These are phyloP conservation scores for Xenopus tropicalis DNA, from an alignment of 2,113 vertebrate genomes.

Conservation along the genomic window UCB_Xtro_10.0 CM004449.2:29883001-29883500, in stretches of 20 bases:
- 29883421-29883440: neutral
- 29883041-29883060: conserved; percentile 47
- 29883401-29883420: neutral
- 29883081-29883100: conserved; percentile 38
- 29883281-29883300: neutral
- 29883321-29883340: too few relatives aligned
- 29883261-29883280: neutral
- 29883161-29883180: conserved; percentile 44
- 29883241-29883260: conserved; percentile 19
- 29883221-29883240: conserved; percentile 10
- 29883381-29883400: too few relatives aligned
- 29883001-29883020: conserved; percentile 35
- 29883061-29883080: conserved; percentile 45
- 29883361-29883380: neutral
- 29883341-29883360: too few relatives aligned
- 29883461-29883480: too few relatives aligned
- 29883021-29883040: conserved; percentile 45
- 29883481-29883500: too few relatives aligned
- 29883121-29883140: conserved; percentile 44
- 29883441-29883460: too few relatives aligned
- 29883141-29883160: conserved; percentile 34
- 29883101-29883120: conserved; percentile 37
- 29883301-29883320: too few relatives aligned
- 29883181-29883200: conserved; percentile 45
- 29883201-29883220: conserved; percentile 42